phyloP scores from a whole-genome alignment of 2,888 invertebrate species.

The Tyria jacobaeae region DNA sequence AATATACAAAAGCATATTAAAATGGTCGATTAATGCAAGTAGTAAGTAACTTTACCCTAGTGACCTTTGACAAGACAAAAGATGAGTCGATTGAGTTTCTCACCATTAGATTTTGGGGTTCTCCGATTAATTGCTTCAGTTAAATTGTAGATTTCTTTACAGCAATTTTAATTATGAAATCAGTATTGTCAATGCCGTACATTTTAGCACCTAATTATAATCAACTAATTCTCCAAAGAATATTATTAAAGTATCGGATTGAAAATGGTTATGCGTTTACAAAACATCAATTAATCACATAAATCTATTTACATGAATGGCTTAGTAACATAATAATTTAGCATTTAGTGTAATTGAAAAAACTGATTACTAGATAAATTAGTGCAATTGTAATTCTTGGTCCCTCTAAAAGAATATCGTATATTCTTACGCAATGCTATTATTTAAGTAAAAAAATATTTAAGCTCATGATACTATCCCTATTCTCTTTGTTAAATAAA shows the following conservation, averaged over 20 bases:
- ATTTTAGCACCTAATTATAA: too few species aligned
- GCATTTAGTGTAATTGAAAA: conserved; percentile 68
- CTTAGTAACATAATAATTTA: conserved; percentile 62
- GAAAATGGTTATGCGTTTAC: conserved; percentile 31
- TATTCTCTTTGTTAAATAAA: not conserved
- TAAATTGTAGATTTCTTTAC: too few species aligned
- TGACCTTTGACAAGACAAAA: not conserved
- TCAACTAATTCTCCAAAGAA: not conserved
- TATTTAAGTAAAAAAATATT: not conserved
- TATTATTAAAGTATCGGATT: not conserved
- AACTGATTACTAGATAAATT: conserved; percentile 61
- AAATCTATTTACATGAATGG: conserved; percentile 48
- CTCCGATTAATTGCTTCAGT: too few species aligned
- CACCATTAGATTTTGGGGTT: too few species aligned
- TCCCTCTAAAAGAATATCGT: conserved; percentile 5
- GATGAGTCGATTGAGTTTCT: not conserved
- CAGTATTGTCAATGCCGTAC: too few species aligned
- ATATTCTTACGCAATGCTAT: not conserved
- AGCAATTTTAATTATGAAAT: too few species aligned
- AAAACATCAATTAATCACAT: too few species aligned
- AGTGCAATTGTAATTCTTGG: conserved; percentile 54
- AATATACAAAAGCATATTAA: too few species aligned
- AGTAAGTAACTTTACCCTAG: not conserved
- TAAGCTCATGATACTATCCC: too few species aligned
- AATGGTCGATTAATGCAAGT: too few species aligned